Conservation (phyloP, 23 tunicate species). For the Styela plicata region DNA sequence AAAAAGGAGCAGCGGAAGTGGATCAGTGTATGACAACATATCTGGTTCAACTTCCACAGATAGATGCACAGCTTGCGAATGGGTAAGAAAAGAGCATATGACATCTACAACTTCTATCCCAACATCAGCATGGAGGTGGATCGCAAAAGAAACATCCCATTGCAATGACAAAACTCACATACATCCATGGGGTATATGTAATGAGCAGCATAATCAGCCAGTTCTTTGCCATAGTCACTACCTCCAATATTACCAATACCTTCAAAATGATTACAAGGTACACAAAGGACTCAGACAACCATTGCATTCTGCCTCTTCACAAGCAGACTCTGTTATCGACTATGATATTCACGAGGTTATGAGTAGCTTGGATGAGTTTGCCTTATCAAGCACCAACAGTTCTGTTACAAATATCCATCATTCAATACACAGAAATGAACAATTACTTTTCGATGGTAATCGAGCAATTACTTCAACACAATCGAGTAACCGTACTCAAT, state of each 20-base stretch:
- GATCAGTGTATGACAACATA: neutral
- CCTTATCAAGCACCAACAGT: constrained; percentile 3
- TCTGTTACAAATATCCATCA: neutral
- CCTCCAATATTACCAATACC: constrained; percentile 6
- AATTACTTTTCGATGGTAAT: neutral
- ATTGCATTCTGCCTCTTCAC: constrained; percentile 1
- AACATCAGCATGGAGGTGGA: neutral
- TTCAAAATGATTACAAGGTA: neutral
- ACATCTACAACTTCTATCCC: neutral
- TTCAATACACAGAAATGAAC: neutral
- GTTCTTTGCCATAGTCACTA: constrained; percentile 16
- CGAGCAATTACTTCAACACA: neutral
- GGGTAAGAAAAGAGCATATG: neutral
- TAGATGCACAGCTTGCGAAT: constrained; percentile 8
- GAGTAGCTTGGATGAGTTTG: neutral
- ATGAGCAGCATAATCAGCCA: neutral
- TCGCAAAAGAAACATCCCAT: neutral
- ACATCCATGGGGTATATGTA: constrained; percentile 15
- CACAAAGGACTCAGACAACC: neutral
- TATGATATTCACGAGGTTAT: constrained; percentile 1
- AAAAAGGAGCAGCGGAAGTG: neutral
- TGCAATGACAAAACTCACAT: neutral
- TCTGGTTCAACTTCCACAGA: neutral
- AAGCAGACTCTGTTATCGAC: constrained; percentile 13
- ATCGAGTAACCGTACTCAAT: neutral